Base-by-base conservation (phyloP, 2,797 vertebrate species). In the Capromys pilorides region DNA sequence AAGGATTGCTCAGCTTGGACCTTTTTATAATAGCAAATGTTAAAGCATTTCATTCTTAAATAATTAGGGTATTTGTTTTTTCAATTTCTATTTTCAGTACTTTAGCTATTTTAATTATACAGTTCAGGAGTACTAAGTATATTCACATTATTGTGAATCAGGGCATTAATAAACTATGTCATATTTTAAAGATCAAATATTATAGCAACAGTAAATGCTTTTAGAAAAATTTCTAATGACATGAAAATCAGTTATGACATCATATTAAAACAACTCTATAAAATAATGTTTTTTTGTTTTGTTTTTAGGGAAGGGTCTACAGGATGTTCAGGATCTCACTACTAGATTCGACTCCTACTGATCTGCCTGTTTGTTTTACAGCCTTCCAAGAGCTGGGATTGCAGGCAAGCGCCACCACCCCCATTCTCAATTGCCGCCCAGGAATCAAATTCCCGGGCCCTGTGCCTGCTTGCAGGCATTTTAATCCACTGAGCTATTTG, bases 221-320 rank as follows among this genome's bases (percentile, higher is more conserved):
- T 85, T 84, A 79, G 80, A 81, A 81, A 66, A 85, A 69, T 66
- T 16, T 93, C 88, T 88, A 77, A 80, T 88, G 31, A 77, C 5
- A n/a, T 49, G 45, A 73, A 93, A 95, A 88, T 77, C 71, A n/a
- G 79, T 94, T 84, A 82, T 79, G 69, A 82, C 21, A 69, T 81
- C 73, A 91, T 75, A 66, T 75, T 62, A 88, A 94, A 90, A 51
- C 75, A 4, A 92, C 83, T 89, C 83, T 89, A 64, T 88, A 67
- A 75, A 66, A 51, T 67, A 24, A 71, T 82, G 85, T 79, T 18
- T 45, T 45, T 45, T 45, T 45, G 45, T 45, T 45, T 45, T 8
- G 8, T 45, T 45, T 45, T 45, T 45, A 45, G 45, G 45, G 45
- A 45, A 45, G 8, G 45, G 45, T 45, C 45, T 45, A 45, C 45